A percentile compares a stretch with the other conserved stretches of the same genome.
Conservation (phyloP, 2,797 vertebrate genomes). For the Thripadectes ignobilis region DNA sequence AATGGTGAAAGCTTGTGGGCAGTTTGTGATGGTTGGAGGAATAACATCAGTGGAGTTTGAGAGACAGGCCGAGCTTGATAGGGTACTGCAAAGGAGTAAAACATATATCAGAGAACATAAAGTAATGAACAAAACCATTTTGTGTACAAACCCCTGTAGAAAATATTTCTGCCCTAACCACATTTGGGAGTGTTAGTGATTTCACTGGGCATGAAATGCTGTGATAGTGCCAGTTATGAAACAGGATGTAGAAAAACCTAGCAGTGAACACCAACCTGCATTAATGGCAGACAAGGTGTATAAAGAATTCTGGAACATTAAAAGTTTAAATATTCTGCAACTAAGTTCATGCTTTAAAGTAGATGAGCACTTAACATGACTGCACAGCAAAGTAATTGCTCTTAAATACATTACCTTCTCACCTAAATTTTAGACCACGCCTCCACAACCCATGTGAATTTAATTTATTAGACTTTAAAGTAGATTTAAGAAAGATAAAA, state of each 20-base stretch:
- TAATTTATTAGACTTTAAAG: neutral
- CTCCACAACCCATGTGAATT: neutral
- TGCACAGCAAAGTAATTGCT: neutral
- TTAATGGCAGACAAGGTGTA: neutral
- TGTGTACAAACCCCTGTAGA: rapidly evolving
- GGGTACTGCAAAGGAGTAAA: neutral
- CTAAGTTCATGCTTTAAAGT: neutral
- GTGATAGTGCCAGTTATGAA: neutral
- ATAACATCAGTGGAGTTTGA: neutral
- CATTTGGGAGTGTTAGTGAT: neutral
- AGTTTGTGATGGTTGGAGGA: neutral
- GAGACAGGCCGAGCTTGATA: neutral
- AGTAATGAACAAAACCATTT: neutral
- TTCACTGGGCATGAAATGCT: neutral
- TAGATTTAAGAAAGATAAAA: neutral
- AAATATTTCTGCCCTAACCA: neutral
- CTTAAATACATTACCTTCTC: neutral
- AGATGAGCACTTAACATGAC: neutral
- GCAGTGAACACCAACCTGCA: neutral
- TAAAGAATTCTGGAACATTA: neutral
- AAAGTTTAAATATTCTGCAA: neutral
- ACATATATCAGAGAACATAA: neutral
- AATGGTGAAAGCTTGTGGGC: neutral
- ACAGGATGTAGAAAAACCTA: neutral
- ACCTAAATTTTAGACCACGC: neutral